These are phyloP conservation scores for Mastacembelus armatus DNA, from an alignment of 2,797 vertebrate species.

Conservation along the genomic window DNA sequence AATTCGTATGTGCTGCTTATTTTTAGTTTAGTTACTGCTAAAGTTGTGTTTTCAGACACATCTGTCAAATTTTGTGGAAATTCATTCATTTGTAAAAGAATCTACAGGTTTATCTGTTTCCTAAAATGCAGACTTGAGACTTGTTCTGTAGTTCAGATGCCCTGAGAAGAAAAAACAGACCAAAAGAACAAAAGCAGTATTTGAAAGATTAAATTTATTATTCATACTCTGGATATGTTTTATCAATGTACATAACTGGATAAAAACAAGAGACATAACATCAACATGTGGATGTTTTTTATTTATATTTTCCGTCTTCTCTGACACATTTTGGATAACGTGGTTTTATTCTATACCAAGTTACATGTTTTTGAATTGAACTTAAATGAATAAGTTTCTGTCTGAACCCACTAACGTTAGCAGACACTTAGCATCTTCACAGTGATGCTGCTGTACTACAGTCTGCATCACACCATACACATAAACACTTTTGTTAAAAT, in stretches of 20 bases:
- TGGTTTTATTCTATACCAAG: too few species aligned
- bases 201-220: constrained; percentile 26
- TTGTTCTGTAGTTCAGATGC: neutral
- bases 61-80: neutral
- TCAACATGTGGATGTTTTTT: neutral
- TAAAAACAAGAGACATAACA: neutral
- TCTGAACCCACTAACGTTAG: neutral
- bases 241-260: neutral
- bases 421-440: neutral
- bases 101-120: neutral
- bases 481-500: neutral
- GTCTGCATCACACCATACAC: too few species aligned
- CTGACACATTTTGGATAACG: too few species aligned
- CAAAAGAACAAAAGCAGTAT: neutral
- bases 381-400: neutral
- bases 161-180: neutral
- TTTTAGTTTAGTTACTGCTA: neutral
- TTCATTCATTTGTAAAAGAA: too few species aligned
- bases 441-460: neutral
- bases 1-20: neutral
- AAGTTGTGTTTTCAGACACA: neutral
- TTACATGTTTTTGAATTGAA: too few species aligned
- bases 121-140: too few species aligned
- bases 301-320: neutral
- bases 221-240: neutral